These are phyloP conservation scores for Meleagris gallopavo DNA, from an alignment of 2,113 vertebrate genomes.

Conservation along the genomic window DNA sequence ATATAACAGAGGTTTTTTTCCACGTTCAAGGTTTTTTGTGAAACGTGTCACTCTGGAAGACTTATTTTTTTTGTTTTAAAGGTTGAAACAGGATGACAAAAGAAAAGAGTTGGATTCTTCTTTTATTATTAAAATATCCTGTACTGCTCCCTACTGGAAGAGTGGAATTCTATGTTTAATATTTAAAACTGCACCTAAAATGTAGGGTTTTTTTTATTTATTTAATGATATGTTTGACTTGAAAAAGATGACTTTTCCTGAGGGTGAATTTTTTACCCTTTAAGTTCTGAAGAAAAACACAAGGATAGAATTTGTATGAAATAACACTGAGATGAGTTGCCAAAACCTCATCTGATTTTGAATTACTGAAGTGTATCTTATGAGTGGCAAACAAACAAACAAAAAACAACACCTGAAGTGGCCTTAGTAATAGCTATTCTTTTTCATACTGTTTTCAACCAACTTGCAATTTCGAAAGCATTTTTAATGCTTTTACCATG, in stretches of 20 bases:
- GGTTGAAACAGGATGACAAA: not conserved
- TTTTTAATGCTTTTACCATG: not conserved
- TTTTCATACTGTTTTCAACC: not conserved
- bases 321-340: not conserved
- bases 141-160: conserved; percentile 82
- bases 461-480: not conserved
- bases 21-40: not conserved
- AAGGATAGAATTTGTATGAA: not conserved
- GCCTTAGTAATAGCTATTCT: not conserved
- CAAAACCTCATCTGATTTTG: not conserved
- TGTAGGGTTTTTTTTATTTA: not conserved
- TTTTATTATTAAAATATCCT: conserved; percentile 44
- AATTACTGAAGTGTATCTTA: not conserved
- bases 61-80: not conserved
- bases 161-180: not conserved
- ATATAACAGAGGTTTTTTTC: not conserved
- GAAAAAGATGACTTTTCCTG: not conserved
- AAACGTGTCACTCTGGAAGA: not conserved
- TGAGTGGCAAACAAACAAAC: not conserved
- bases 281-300: not conserved
- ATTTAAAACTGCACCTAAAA: not conserved
- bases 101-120: not conserved
- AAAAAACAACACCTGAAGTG: not conserved
- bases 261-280: rapidly evolving
- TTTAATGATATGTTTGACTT: not conserved